A percentile compares a stretch with the other conserved stretches of the same genome.
Evolutionary conservation across 2,113 vertebrate species (phyloP).

Genomic region (Prinia subflava): DNA sequence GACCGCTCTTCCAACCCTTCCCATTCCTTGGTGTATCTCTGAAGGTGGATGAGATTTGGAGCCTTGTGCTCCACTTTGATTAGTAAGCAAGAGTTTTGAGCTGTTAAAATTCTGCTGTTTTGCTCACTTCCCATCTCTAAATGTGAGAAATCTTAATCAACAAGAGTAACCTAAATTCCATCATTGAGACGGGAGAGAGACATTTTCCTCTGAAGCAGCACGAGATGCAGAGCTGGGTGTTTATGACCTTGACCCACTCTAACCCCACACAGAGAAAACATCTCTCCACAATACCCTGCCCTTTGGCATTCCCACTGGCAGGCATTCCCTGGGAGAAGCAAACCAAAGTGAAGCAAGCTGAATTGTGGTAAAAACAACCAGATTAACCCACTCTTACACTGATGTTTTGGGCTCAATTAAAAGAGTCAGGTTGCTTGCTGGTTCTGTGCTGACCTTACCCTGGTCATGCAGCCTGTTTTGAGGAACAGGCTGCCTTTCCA

Average conservation of each 20-base stretch:
- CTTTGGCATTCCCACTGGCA: neutral
- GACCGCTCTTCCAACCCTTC: neutral
- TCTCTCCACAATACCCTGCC: neutral
- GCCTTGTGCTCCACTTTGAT: neutral
- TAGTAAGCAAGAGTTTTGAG: neutral
- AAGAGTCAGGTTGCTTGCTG: neutral
- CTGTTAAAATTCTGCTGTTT: neutral
- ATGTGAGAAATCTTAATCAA: neutral
- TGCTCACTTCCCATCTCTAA: neutral
- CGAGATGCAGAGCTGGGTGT: neutral
- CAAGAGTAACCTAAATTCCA: neutral
- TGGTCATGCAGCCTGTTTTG: neutral
- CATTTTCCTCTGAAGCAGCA: neutral
- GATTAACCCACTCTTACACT: neutral
- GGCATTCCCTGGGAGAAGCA: neutral
- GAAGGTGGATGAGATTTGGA: neutral
- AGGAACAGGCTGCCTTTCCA: neutral
- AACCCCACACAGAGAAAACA: neutral
- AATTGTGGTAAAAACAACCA: neutral
- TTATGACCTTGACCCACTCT: neutral
- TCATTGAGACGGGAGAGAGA: neutral
- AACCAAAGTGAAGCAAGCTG: neutral
- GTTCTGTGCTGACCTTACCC: neutral
- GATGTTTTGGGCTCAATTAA: neutral
- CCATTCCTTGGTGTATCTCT: neutral